phyloP scores from a whole-genome alignment of 2,113 vertebrate genomes.

The Malaclemys terrapin region DNA sequence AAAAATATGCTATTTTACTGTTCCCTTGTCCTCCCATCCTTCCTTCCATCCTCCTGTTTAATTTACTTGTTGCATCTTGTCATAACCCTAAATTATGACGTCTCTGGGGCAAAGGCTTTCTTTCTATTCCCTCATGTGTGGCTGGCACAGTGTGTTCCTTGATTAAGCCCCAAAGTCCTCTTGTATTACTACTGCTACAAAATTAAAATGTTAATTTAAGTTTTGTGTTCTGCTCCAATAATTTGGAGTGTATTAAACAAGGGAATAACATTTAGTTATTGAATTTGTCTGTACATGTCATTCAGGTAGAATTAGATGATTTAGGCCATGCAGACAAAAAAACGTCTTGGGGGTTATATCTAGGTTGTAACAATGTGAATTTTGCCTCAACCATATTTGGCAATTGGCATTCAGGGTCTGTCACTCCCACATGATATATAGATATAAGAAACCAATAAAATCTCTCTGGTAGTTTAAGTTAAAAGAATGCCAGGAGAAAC shows the following conservation, averaged over 20 bases:
- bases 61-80: not conserved
- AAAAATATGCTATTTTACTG: not conserved
- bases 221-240: not conserved
- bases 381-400: constrained; percentile 44
- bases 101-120: not conserved
- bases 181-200: not conserved
- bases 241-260: not conserved
- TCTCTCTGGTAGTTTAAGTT: not conserved
- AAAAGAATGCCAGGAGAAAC: not conserved
- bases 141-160: not conserved
- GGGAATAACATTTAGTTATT: not conserved
- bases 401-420: constrained; percentile 44
- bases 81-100: not conserved
- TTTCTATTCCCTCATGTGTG: not conserved
- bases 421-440: constrained; percentile 5
- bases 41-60: not conserved
- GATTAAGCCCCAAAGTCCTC: not conserved
- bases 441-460: not conserved
- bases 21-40: not conserved
- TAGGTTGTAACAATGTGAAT: not conserved
- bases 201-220: not conserved
- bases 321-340: not conserved
- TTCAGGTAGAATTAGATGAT: not conserved
- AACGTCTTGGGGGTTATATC: constrained; percentile 2
- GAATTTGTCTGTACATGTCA: not conserved